phyloP scores from a whole-genome alignment of 1,140 invertebrate genomes.

The Drosophila novamexicana region DNA sequence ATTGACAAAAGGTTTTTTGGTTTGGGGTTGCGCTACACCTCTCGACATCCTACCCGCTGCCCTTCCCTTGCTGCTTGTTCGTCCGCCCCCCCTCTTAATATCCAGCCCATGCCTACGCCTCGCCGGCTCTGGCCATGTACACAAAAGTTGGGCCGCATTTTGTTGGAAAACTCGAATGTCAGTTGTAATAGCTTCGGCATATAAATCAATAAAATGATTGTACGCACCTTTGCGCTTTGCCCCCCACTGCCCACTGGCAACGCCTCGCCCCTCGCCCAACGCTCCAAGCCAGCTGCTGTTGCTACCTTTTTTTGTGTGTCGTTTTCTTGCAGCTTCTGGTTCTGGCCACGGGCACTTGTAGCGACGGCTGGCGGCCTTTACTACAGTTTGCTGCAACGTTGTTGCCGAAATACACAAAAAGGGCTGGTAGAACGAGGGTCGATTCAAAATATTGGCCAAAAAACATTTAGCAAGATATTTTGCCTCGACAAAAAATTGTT shows the following conservation, averaged over 20 bases:
- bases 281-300: conserved; percentile 8
- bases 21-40: conserved; percentile 34
- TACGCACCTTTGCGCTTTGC: conserved; percentile 74
- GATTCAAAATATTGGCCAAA: not conserved
- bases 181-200: conserved; percentile 84
- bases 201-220: conserved; percentile 84
- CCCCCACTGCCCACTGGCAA: not conserved
- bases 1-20: conserved; percentile 54
- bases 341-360: conserved; percentile 61
- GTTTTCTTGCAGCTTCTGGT: conserved; percentile 63
- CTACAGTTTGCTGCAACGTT: conserved; percentile 65
- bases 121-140: conserved; percentile 27
- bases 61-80: conserved; percentile 4
- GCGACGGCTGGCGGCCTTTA: conserved; percentile 53
- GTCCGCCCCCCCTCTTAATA: not conserved
- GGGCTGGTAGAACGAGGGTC: conserved; percentile 58
- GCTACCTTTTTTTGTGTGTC: conserved; percentile 36
- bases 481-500: too few relatives aligned
- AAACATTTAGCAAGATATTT: too few relatives aligned
- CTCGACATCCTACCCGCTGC: conserved; percentile 3
- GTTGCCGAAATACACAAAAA: conserved; percentile 62
- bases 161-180: conserved; percentile 81
- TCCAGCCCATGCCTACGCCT: not conserved
- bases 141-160: conserved; percentile 52
- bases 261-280: conserved; percentile 7